A percentile compares a stretch with the other conserved stretches of the same genome.
These are phyloP conservation scores for Bergia sp. DNA, from an alignment of 92 coral and sea anemone species.

Conservation along the genomic window DNA sequence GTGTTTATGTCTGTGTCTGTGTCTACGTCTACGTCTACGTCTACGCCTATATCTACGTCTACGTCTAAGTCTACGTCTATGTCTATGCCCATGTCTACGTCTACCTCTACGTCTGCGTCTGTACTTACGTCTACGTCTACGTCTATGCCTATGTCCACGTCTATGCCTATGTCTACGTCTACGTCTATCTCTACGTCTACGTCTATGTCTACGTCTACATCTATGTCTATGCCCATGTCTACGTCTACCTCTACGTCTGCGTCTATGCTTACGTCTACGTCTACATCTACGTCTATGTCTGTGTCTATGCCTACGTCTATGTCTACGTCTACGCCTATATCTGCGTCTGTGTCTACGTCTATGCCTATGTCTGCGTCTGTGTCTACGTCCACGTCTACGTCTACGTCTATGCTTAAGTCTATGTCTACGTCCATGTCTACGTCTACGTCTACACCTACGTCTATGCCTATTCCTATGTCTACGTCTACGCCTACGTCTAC, in stretches of 20 bases:
- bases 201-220: background rate
- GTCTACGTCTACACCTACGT: background rate
- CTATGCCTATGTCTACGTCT: too few species aligned
- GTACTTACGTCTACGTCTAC: background rate
- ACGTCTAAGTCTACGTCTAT: background rate
- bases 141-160: background rate
- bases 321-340: too few species aligned
- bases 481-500: background rate
- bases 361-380: background rate
- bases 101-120: background rate
- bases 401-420: background rate
- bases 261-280: too few species aligned
- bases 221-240: too few species aligned
- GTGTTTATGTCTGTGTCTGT: background rate
- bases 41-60: too few species aligned
- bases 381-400: background rate
- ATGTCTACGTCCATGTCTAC: background rate
- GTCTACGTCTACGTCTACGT: background rate
- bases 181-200: background rate
- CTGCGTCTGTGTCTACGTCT: background rate
- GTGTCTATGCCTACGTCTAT: too few species aligned
- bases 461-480: background rate
- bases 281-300: too few species aligned
- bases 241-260: too few species aligned
- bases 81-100: background rate